Evolutionary conservation across 2,888 invertebrate genomes (phyloP).

Genomic region (Melikaiella ostensackeni): DNA sequence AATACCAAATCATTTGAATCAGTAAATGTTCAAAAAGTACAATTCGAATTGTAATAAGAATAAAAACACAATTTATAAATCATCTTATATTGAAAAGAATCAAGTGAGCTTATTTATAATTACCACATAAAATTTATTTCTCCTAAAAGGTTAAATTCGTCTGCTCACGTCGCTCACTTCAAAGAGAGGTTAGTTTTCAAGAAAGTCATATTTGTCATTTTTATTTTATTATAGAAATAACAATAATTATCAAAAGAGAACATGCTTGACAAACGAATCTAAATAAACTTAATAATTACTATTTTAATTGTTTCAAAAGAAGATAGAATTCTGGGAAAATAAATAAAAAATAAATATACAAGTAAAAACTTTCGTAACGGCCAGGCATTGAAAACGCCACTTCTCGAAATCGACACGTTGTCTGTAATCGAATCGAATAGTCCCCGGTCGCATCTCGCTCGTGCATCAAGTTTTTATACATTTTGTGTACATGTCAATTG

Average conservation of each 20-base stretch:
- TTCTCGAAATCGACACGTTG: neutral
- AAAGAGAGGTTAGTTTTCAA: slow-evolving; percentile 5
- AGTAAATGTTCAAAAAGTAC: neutral
- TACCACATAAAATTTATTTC: neutral
- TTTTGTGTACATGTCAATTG: neutral
- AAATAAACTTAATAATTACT: too few relatives aligned
- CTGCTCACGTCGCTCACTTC: neutral
- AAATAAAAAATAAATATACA: too few relatives aligned
- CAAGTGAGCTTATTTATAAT: neutral
- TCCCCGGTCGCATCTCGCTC: too few relatives aligned
- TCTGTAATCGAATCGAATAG: too few relatives aligned
- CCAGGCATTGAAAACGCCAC: neutral
- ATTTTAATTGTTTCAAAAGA: too few relatives aligned
- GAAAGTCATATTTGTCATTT: too few relatives aligned
- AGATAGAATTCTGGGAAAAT: too few relatives aligned
- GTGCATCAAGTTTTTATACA: neutral
- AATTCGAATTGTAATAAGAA: neutral
- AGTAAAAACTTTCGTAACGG: too few relatives aligned
- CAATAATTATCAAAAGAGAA: neutral
- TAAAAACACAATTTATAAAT: neutral
- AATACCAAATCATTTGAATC: neutral
- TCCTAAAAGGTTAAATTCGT: neutral
- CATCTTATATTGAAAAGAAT: neutral
- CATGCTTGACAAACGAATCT: neutral
- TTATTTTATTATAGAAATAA: neutral